Evolutionary conservation across 2,113 vertebrate species (phyloP).

Genomic region (Ramphastos sulfuratus): DNA sequence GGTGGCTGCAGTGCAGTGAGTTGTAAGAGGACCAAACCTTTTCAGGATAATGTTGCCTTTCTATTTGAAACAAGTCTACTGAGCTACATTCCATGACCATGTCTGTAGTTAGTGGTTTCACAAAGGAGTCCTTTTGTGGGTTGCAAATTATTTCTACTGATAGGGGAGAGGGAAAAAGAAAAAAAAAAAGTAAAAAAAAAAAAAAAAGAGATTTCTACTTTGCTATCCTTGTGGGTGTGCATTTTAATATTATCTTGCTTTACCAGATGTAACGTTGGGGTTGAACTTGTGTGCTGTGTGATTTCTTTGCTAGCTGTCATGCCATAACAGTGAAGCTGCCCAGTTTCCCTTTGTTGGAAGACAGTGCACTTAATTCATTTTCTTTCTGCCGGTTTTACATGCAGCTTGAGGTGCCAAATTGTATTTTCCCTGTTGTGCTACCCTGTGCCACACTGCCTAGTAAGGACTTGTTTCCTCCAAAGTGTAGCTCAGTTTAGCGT

Average conservation of each 20-base stretch:
- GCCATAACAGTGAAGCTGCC: conserved; percentile 67
- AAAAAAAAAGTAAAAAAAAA: background rate
- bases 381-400: conserved; percentile 71
- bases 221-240: conserved; percentile 75
- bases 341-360: conserved; percentile 67
- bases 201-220: conserved; percentile 75
- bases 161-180: conserved; percentile 34
- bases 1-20: conserved; percentile 74
- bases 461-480: conserved; percentile 72
- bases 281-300: conserved; percentile 70
- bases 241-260: conserved; percentile 79
- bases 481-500: conserved; percentile 76
- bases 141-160: conserved; percentile 84
- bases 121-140: conserved; percentile 77
- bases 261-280: conserved; percentile 72
- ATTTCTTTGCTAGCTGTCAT: conserved; percentile 72
- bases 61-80: conserved; percentile 79
- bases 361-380: conserved; percentile 70
- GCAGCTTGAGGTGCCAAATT: conserved; percentile 77
- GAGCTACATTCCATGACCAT: conserved; percentile 82
- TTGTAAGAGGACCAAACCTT: conserved; percentile 84
- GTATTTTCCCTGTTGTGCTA: conserved; percentile 75
- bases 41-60: conserved; percentile 82
- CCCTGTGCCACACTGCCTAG: conserved; percentile 69
- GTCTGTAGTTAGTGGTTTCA: conserved; percentile 78